A percentile compares a stretch with the other conserved stretches of the same genome.
Evolutionary conservation across 2,888 invertebrate species (phyloP).

Genomic region (Aradus depressus): DNA sequence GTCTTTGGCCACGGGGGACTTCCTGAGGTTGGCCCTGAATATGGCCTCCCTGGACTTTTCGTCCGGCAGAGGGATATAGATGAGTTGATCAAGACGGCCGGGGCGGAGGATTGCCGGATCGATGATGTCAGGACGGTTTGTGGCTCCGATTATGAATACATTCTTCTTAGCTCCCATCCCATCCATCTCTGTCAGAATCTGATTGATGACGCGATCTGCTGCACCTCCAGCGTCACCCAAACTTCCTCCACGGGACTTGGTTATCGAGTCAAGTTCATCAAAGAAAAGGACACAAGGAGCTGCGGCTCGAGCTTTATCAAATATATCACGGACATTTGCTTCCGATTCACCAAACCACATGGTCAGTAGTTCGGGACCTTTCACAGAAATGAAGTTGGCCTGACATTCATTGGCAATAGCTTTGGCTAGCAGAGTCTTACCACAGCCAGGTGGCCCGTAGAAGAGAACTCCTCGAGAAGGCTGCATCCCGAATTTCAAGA

Average conservation of each 20-base stretch:
- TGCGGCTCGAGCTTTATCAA: constrained; percentile 98
- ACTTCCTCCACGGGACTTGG: constrained; percentile 94
- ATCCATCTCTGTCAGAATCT: constrained; percentile 99
- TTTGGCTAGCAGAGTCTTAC: constrained; percentile 87
- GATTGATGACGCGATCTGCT: constrained; percentile 98
- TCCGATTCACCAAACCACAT: constrained; percentile 99
- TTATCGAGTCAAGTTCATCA: constrained; percentile 98
- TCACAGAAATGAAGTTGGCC: constrained; percentile 98
- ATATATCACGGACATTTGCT: constrained; percentile 98
- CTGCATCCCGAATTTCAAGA: constrained; percentile 99
- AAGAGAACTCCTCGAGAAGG: constrained; percentile 96
- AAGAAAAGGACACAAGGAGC: constrained; percentile 99
- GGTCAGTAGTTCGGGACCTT: constrained; percentile 92
- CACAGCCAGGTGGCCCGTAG: constrained; percentile 96
- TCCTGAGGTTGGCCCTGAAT: constrained; percentile 87
- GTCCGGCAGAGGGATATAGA: constrained; percentile 99
- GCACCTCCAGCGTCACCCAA: constrained; percentile 97
- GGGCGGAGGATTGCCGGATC: constrained; percentile 98
- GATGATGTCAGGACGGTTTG: constrained; percentile 91
- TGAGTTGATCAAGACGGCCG: constrained; percentile 96
- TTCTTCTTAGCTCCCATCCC: constrained; percentile 99
- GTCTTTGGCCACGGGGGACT: constrained; percentile 86
- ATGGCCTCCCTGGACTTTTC: constrained; percentile 95
- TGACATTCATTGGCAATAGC: constrained; percentile 99
- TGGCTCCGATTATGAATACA: constrained; percentile 97